Evolutionary conservation across 2,797 vertebrate species (phyloP), one percentile per base, ranked within the genome.

Genomic region (Cercopithecus mitis): DNA sequence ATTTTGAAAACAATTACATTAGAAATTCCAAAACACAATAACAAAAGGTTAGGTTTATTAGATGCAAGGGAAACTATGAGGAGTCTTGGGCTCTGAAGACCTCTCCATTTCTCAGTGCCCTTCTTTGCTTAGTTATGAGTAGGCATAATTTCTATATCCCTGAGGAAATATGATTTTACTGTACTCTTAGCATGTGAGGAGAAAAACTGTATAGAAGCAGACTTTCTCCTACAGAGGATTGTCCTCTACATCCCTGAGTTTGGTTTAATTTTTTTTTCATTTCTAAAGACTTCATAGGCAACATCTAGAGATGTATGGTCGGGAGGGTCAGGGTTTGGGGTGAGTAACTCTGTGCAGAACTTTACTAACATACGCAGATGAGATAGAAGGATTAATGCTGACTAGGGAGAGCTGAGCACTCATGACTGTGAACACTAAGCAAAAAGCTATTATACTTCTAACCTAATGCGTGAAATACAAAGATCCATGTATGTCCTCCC

Each of bases 141-240:
- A 57, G 45, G 30, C 45, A 83, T 57, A 52, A 52, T 76, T 67
- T 75, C 36, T 82, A n/a, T 27, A 22, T n/a, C 2, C 2, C 22
- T 83, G 52, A 57, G 24, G 64, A 87, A 94, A 97, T 95, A 4
- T 47, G 52, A 1, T 92, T 93, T 95, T 58, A 50, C 75, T 75
- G 19, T n/a, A 4, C n/a, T 95, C 36, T 90, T 70, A 75, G 52
- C 33, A 79, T 85, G 72, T 75, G 33, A 61, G 4, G 14, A 81
- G 20, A 52, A 75, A 92, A 94, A 20, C 2, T 80, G 25, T n/a
- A 72, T 0, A 27, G 30, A 61, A 72, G 15, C 45, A 92, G 61
- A 33, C 27, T 57, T 61, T 94, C 17, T 94, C 73, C 64, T 24
- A 17, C 0, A 57, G 8, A 5, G 4, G 89, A 83, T 33, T 95